phyloP scores from a whole-genome alignment of 2,797 vertebrate species.

The Anguilla megastoma region DNA sequence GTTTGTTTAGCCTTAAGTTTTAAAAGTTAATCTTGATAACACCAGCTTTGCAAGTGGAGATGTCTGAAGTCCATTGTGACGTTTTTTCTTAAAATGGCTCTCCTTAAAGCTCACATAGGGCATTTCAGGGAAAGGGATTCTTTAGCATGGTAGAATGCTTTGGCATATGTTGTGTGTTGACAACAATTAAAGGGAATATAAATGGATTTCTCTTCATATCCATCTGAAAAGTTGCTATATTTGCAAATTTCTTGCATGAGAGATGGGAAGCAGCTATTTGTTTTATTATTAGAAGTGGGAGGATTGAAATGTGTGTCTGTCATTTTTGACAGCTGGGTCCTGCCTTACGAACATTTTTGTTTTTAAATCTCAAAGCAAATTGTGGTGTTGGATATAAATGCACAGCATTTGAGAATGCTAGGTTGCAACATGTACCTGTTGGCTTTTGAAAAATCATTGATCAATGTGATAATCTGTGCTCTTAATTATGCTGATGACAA shows the following conservation, averaged over 20 bases:
- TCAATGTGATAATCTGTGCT: neutral
- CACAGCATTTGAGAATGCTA: conserved; percentile 5
- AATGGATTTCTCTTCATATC: neutral
- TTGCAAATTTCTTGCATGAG: neutral
- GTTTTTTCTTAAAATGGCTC: neutral
- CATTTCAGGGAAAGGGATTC: conserved; percentile 19
- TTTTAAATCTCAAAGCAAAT: neutral
- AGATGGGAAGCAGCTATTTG: neutral
- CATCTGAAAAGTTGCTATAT: neutral
- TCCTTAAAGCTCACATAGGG: conserved; percentile 40
- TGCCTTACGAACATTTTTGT: neutral
- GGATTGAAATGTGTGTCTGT: neutral
- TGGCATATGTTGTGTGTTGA: neutral
- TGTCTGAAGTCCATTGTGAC: conserved; percentile 11
- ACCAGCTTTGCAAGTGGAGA: conserved; percentile 45
- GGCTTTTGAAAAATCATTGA: neutral
- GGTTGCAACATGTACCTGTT: neutral
- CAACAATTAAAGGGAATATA: conserved; percentile 5
- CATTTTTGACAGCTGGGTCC: neutral
- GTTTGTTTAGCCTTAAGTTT: conserved; percentile 27
- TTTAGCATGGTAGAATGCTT: neutral
- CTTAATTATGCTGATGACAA: neutral
- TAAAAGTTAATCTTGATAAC: conserved; percentile 43
- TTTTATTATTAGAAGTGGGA: neutral
- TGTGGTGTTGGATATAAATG: neutral